Evolutionary conservation across 2,113 vertebrate species (phyloP), one percentile per base, ranked within the genome.

Genomic region (Lycocorax pyrrhopterus): DNA sequence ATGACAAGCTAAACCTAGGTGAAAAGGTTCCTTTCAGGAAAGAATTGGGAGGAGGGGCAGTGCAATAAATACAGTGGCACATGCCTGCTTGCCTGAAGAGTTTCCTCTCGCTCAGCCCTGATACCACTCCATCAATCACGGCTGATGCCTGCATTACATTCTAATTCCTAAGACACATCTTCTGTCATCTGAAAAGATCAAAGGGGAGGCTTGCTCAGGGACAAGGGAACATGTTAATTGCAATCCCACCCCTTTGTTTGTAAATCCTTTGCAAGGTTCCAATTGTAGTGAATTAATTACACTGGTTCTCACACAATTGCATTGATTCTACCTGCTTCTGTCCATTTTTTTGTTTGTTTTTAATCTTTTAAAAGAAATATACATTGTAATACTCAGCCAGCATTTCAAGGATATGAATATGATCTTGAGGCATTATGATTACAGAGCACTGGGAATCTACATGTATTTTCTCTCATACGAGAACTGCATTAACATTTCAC

Each of bases 161-260:
- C 94, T 97, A 94, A 97, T 97, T 98, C 97, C 90, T 97, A 95
- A 98, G 92, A 75, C 81, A 97, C 94, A 96, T 97, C 97, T 97
- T 90, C 95, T 92, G 96, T 96, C 96, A 96, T 94, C 51, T 91
- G 68, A 71, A 95, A 94, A 97, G 97, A 97, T 97, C 96, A 97
- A 97, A 97, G 92, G 68, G 94, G 84, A 96, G 12, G 46, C 51
- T 96, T 92, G 58, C 60, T 71, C 80, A 94, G 95, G 93, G 92
- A 96, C 72, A 94, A 76, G 81, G 20, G 68, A 95, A 63, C 69
- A 63, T 89, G 82, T 82, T 94, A 96, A 94, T 82, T 41, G 37
- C 84, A 94, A 93, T n/a, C 22, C 35, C 43, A 94, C 43, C 47
- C 39, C n/a, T 96, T 95, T 96, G 85, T 93, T 96, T 96, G 72